These are phyloP conservation scores for Pica pica DNA, from an alignment of 2,113 vertebrate species.

Conservation along the genomic window DNA sequence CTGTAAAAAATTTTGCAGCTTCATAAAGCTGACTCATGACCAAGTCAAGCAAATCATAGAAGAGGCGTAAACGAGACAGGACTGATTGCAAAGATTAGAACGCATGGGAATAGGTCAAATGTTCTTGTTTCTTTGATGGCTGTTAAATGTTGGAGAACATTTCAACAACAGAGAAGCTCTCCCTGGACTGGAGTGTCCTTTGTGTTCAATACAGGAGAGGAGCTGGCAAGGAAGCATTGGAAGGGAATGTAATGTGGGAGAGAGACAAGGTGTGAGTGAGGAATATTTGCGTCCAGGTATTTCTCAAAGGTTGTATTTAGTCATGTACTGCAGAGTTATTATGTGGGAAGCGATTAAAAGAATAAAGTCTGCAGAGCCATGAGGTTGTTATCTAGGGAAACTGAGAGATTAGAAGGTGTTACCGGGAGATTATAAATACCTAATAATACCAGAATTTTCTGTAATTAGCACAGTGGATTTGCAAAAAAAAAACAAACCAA, in stretches of 20 bases:
- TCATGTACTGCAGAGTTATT: not conserved
- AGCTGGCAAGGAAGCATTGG: not conserved
- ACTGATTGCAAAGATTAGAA: not conserved
- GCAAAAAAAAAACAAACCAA: not conserved
- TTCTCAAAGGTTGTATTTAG: not conserved
- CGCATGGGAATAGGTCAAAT: not conserved
- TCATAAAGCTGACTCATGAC: not conserved
- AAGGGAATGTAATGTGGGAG: not conserved
- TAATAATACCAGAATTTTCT: slow-evolving; percentile 18
- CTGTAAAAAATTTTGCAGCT: not conserved
- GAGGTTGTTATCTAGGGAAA: not conserved
- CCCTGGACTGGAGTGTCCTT: not conserved
- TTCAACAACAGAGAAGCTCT: not conserved
- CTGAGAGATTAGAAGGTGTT: slow-evolving; percentile 53
- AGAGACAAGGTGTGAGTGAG: not conserved
- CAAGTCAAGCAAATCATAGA: not conserved
- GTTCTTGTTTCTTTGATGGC: not conserved
- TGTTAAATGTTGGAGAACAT: not conserved
- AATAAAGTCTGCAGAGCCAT: slow-evolving; percentile 19
- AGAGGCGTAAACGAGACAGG: not conserved
- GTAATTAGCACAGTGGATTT: slow-evolving; percentile 31
- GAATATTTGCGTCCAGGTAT: not conserved
- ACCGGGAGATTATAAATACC: slow-evolving; percentile 45
- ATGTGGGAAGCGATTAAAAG: slow-evolving; percentile 39
- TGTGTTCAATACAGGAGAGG: not conserved